phyloP scores from a whole-genome alignment of 2,888 invertebrate genomes.

The Colostygia pectinataria region DNA sequence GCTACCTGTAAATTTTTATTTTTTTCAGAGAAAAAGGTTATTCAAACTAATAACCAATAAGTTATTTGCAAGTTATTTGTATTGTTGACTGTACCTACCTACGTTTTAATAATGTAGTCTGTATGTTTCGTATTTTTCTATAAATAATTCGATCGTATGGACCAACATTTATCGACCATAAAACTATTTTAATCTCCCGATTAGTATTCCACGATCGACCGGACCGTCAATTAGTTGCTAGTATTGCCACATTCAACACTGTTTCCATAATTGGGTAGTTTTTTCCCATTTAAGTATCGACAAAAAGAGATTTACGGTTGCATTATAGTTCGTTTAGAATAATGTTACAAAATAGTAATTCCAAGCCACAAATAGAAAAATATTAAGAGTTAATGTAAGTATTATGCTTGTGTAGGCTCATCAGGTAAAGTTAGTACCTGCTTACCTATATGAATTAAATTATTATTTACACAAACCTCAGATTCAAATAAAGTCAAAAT shows the following conservation, averaged over 20 bases:
- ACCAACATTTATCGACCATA: constrained; percentile 64
- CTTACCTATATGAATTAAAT: no score
- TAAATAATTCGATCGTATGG: constrained; percentile 12
- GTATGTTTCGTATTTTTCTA: background rate
- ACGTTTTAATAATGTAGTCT: background rate
- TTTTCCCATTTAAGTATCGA: constrained; percentile 27
- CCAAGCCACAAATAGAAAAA: no score
- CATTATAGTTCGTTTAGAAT: background rate
- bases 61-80: no score
- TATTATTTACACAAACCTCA: no score
- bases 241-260: constrained; percentile 46
- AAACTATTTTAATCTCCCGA: constrained; percentile 74
- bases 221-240: constrained; percentile 64
- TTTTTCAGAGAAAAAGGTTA: no score
- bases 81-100: no score
- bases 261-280: constrained; percentile 38
- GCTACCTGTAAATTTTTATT: no score
- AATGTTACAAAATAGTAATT: background rate
- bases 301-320: constrained; percentile 5
- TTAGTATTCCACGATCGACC: constrained; percentile 69
- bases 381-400: no score
- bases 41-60: no score
- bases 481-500: no score
- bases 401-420: no score
- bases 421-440: no score